These are phyloP conservation scores for Pyxicephalus adspersus DNA, from an alignment of 2,113 vertebrate species.

Conservation along the genomic window DNA sequence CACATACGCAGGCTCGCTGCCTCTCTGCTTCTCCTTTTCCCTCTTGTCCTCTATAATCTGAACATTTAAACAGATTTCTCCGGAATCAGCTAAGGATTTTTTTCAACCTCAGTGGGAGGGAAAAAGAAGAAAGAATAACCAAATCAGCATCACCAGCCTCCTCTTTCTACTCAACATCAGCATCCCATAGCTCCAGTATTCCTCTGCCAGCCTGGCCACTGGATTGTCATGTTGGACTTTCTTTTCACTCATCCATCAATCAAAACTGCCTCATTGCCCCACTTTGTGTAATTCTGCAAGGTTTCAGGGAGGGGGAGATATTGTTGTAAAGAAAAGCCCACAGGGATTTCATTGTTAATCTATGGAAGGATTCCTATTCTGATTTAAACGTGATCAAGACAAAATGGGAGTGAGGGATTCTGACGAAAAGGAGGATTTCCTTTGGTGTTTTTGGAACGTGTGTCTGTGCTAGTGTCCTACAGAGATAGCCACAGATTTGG, in stretches of 20 bases:
- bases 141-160: slow-evolving; percentile 60
- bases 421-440: slow-evolving; percentile 80
- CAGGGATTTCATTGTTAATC: slow-evolving; percentile 18
- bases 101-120: slow-evolving; percentile 61
- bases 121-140: slow-evolving; percentile 61
- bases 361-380: slow-evolving; percentile 33
- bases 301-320: slow-evolving; percentile 10
- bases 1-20: slow-evolving; percentile 52
- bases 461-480: slow-evolving; percentile 88
- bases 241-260: slow-evolving; percentile 63
- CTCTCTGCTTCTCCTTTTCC: slow-evolving; percentile 68
- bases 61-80: slow-evolving; percentile 75
- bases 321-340: slow-evolving; percentile 26
- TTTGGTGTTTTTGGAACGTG: slow-evolving; percentile 75
- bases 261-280: slow-evolving; percentile 55
- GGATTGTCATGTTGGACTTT: slow-evolving; percentile 66
- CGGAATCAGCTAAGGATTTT: slow-evolving; percentile 80
- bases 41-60: slow-evolving; percentile 72
- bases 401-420: slow-evolving; percentile 91
- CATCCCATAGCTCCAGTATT: slow-evolving; percentile 58
- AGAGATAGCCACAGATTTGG: slow-evolving; percentile 94
- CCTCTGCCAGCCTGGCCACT: slow-evolving; percentile 63
- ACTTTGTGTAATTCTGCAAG: slow-evolving; percentile 55
- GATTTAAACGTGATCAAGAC: slow-evolving; percentile 81
- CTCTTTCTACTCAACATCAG: slow-evolving; percentile 59